Conservation (phyloP, 2,113 vertebrate genomes). For the Saguinus midas region DNA sequence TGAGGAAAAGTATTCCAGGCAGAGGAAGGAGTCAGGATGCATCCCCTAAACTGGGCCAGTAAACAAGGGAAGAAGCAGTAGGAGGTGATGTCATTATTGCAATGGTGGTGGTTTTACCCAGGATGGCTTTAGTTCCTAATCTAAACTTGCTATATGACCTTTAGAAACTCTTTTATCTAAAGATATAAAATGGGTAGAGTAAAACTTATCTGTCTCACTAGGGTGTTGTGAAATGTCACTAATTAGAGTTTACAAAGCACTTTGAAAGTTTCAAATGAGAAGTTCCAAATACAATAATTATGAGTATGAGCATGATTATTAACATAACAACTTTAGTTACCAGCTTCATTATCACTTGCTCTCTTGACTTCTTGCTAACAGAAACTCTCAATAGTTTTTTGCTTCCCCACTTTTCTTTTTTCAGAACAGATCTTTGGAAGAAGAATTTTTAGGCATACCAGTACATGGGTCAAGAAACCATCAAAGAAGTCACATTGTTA, state of each 20-base stretch:
- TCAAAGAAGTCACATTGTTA: background rate
- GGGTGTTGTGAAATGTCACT: conserved; percentile 56
- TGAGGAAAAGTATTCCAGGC: background rate
- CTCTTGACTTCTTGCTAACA: conserved; percentile 30
- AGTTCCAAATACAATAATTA: conserved; percentile 46
- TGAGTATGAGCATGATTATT: conserved; percentile 54
- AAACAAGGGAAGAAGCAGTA: background rate
- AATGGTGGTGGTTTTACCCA: background rate
- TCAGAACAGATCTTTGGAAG: background rate
- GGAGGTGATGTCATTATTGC: background rate
- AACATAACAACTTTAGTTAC: conserved; percentile 35
- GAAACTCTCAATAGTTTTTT: background rate
- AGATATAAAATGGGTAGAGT: conserved; percentile 41
- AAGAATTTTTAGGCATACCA: background rate
- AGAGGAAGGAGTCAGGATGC: background rate
- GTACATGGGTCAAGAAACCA: background rate
- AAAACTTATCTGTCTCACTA: conserved; percentile 35
- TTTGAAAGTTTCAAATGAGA: conserved; percentile 60
- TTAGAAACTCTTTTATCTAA: conserved; percentile 48
- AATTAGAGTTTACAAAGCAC: conserved; percentile 68
- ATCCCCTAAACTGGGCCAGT: background rate
- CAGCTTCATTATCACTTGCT: conserved; percentile 21
- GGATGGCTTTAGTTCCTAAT: background rate
- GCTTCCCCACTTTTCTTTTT: fast-evolving
- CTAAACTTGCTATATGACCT: background rate